phyloP scores from a whole-genome alignment of 1,140 invertebrate species.

The Orchesella cincta region DNA sequence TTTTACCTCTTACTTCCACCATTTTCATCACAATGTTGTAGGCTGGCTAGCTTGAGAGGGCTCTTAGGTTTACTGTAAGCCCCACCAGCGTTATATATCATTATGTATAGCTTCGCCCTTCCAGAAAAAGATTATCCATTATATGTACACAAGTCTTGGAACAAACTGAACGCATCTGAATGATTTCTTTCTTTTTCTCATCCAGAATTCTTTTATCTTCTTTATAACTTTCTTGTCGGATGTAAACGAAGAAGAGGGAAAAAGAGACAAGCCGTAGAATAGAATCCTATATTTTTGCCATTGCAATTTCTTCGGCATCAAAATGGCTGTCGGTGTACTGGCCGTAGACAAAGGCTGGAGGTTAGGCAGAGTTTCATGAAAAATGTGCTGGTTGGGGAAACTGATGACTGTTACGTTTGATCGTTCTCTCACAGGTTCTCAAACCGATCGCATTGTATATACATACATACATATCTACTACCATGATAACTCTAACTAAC shows the following conservation, averaged over 20 bases:
- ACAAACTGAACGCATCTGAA: background rate
- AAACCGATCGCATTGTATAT: too few relatives aligned
- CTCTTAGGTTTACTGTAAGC: background rate
- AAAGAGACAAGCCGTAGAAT: background rate
- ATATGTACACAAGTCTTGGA: background rate
- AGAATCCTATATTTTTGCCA: background rate
- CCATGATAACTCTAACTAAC: too few relatives aligned
- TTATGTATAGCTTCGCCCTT: background rate
- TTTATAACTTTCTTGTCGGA: background rate
- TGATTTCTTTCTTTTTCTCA: conserved; percentile 12
- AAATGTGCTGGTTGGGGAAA: too few relatives aligned
- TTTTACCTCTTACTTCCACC: background rate
- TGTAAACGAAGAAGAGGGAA: background rate
- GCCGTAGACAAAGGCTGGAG: background rate
- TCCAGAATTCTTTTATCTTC: background rate
- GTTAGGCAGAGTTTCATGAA: background rate
- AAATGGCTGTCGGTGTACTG: background rate
- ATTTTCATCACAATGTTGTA: background rate
- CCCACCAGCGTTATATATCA: background rate
- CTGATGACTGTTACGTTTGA: too few relatives aligned
- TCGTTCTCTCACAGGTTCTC: too few relatives aligned
- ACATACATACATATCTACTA: too few relatives aligned
- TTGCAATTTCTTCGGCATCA: background rate
- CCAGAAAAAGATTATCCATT: background rate
- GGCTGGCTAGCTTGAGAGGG: background rate